A percentile compares a stretch with the other conserved stretches of the same genome.
These are phyloP conservation scores for Gymnothorax javanicus DNA, from an alignment of 2,797 vertebrate species.

Conservation along the genomic window DNA sequence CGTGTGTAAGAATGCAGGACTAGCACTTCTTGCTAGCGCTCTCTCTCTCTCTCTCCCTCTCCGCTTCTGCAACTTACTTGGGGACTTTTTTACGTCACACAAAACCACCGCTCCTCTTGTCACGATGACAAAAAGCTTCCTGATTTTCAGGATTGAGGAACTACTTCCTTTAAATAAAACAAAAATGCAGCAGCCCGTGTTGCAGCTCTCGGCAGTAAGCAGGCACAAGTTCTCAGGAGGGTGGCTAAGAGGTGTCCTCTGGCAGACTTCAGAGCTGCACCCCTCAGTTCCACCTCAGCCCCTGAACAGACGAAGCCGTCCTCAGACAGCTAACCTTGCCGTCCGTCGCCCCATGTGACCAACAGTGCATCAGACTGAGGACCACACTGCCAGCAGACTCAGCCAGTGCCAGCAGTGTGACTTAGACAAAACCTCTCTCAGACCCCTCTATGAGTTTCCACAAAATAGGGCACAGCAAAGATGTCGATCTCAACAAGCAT, in stretches of 20 bases:
- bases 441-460: neutral
- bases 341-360: neutral
- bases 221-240: neutral
- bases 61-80: neutral
- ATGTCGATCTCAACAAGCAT: too few species aligned
- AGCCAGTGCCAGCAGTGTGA: neutral
- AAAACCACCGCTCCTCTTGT: neutral
- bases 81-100: neutral
- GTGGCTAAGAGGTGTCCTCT: neutral
- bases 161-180: constrained; percentile 18
- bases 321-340: neutral
- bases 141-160: constrained; percentile 35
- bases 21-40: neutral
- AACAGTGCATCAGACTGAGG: neutral
- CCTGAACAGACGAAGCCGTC: neutral
- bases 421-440: neutral
- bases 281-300: neutral
- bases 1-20: neutral
- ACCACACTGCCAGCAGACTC: neutral
- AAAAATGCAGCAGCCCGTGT: neutral
- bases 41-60: neutral
- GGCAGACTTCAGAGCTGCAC: neutral
- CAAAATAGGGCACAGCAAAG: neutral
- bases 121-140: constrained; percentile 24
- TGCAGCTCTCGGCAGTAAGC: neutral